phyloP scores from a whole-genome alignment of 2,888 invertebrate genomes.

The Caenorhabditis virilis region DNA sequence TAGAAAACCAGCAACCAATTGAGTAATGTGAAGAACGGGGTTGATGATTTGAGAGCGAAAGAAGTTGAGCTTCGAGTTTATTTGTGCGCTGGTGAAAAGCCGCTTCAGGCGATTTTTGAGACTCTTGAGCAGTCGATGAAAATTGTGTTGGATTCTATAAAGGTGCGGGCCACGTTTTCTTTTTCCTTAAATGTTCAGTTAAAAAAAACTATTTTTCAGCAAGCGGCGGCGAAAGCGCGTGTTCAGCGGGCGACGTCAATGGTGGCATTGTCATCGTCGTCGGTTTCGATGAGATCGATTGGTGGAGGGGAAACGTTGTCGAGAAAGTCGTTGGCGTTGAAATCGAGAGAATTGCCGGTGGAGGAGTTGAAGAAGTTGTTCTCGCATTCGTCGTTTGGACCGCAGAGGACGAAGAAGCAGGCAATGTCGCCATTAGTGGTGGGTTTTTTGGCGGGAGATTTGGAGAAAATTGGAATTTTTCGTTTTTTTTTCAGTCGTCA shows the following conservation, averaged over 20 bases:
- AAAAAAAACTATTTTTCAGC: conserved; percentile 19
- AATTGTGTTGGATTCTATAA: conserved; percentile 23
- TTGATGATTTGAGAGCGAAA: conserved; percentile 15
- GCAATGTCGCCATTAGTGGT: conserved; percentile 13
- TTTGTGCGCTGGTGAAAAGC: conserved; percentile 24
- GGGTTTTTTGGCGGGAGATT: background rate
- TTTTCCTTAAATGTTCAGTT: background rate
- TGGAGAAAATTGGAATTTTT: background rate
- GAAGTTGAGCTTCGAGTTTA: conserved; percentile 26
- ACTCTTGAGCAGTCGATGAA: conserved; percentile 27
- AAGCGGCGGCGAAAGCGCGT: conserved; percentile 18
- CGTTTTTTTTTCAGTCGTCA: background rate
- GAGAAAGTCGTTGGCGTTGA: conserved; percentile 32
- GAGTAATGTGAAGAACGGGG: conserved; percentile 18
- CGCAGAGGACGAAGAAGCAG: conserved; percentile 11
- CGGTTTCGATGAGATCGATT: conserved; percentile 10
- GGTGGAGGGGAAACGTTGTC: conserved; percentile 26
- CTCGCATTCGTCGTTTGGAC: conserved; percentile 18
- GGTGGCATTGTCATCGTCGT: conserved; percentile 11
- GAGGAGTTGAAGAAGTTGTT: conserved; percentile 33
- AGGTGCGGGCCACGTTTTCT: conserved; percentile 4
- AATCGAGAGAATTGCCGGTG: conserved; percentile 27
- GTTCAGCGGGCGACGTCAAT: conserved; percentile 26
- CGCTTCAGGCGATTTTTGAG: conserved; percentile 26
- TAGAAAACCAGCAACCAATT: conserved; percentile 10